A percentile compares a stretch with the other conserved stretches of the same genome.
Evolutionary conservation across 2,888 invertebrate species (phyloP).

Genomic region (Conus canariensis): DNA sequence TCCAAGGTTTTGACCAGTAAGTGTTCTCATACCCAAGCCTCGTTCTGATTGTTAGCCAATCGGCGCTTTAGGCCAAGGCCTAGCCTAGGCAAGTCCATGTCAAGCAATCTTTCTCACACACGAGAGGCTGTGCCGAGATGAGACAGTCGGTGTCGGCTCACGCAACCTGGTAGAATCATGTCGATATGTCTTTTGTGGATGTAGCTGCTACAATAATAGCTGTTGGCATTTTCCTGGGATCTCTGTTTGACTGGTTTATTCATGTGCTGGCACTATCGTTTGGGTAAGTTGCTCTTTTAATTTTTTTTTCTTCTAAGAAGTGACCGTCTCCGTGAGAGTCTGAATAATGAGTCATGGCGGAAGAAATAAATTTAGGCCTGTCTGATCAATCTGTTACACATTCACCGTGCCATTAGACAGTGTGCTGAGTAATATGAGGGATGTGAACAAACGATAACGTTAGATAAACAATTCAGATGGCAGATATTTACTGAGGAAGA

Average conservation of each 20-base stretch:
- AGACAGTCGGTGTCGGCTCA: slow-evolving; percentile 25
- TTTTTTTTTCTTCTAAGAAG: background rate
- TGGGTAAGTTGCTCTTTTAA: slow-evolving; percentile 61
- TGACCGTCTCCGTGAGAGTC: background rate
- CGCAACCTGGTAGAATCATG: slow-evolving; percentile 56
- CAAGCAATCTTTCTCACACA: no score
- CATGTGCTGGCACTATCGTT: slow-evolving; percentile 66
- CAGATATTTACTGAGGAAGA: background rate
- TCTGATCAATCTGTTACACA: no score
- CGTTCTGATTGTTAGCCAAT: slow-evolving; percentile 17
- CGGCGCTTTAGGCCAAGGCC: background rate
- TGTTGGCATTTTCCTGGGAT: slow-evolving; percentile 62
- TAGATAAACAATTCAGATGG: background rate
- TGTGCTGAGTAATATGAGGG: background rate
- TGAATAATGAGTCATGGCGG: slow-evolving; percentile 22
- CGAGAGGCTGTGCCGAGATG: no score
- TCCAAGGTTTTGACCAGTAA: background rate
- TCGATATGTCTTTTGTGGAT: slow-evolving; percentile 69
- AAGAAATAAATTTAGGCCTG: background rate
- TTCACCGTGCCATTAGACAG: background rate
- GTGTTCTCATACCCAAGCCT: slow-evolving; percentile 16
- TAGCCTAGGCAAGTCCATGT: no score
- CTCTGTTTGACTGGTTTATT: slow-evolving; percentile 66
- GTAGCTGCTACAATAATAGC: slow-evolving; percentile 59
- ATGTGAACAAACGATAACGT: background rate